phyloP scores from a whole-genome alignment of 2,113 vertebrate genomes.

The Corvus moneduloides region DNA sequence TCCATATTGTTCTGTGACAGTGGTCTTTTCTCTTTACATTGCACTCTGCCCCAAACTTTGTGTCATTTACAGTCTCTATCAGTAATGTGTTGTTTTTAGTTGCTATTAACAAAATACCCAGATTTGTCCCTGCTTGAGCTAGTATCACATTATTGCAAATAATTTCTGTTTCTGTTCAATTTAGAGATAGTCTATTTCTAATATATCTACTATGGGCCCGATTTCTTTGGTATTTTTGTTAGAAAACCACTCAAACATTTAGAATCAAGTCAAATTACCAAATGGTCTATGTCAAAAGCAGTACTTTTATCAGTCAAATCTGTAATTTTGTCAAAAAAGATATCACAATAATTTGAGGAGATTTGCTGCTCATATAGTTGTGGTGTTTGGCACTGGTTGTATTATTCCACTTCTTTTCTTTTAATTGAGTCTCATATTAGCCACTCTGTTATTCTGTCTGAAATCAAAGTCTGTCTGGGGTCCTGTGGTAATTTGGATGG shows the following conservation, averaged over 20 bases:
- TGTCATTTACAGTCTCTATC: neutral
- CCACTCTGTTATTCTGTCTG: conserved; percentile 21
- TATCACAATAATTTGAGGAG: neutral
- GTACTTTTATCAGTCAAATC: neutral
- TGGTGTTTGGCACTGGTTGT: neutral
- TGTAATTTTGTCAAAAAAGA: neutral
- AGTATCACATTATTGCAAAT: neutral
- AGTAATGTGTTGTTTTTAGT: neutral
- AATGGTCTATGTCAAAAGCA: neutral
- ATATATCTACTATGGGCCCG: neutral
- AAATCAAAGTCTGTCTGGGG: conserved; percentile 27
- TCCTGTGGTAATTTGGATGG: neutral
- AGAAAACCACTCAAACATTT: neutral
- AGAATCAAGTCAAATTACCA: neutral
- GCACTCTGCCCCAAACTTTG: neutral
- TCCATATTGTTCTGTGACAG: neutral
- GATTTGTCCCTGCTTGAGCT: neutral
- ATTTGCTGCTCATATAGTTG: neutral
- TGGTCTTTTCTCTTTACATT: neutral
- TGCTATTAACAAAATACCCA: neutral
- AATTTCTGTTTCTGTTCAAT: neutral
- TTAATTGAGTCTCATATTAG: neutral
- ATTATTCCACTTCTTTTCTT: conserved; percentile 23
- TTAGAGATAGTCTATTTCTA: neutral
- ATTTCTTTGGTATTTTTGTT: neutral